Evolutionary conservation across 2,113 vertebrate genomes (phyloP).

Genomic region (Falco punctatus): DNA sequence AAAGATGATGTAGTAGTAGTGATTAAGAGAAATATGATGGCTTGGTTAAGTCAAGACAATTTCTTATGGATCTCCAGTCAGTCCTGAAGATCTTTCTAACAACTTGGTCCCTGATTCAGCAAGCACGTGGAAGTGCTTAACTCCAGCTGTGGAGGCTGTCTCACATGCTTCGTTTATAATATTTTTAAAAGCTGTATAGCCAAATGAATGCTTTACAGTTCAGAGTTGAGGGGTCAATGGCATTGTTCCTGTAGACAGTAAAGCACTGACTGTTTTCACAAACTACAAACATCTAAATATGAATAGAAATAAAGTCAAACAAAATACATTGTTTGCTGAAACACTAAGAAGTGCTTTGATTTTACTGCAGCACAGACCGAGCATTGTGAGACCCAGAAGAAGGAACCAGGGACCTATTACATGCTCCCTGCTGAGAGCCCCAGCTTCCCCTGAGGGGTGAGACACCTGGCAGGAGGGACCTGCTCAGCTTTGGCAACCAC

Average conservation of each 20-base stretch:
- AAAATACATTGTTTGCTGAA: background rate
- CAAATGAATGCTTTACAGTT: background rate
- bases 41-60: slow-evolving; percentile 46
- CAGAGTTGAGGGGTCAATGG: background rate
- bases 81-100: background rate
- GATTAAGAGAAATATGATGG: slow-evolving; percentile 37
- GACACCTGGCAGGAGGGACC: background rate
- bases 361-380: background rate
- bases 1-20: slow-evolving; percentile 29
- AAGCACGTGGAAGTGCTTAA: slow-evolving; percentile 20
- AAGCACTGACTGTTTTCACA: background rate
- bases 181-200: background rate
- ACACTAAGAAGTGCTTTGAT: background rate
- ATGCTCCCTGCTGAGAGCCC: background rate
- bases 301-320: slow-evolving; percentile 3
- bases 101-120: background rate
- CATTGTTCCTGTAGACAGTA: background rate
- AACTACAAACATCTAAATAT: background rate
- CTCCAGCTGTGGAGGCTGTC: slow-evolving; percentile 1
- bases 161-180: background rate
- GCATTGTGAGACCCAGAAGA: background rate
- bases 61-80: slow-evolving; percentile 39
- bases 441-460: background rate
- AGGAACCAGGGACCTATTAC: background rate
- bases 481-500: background rate